phyloP scores from a whole-genome alignment of 2,113 vertebrate genomes.

The Morone chrysops region DNA sequence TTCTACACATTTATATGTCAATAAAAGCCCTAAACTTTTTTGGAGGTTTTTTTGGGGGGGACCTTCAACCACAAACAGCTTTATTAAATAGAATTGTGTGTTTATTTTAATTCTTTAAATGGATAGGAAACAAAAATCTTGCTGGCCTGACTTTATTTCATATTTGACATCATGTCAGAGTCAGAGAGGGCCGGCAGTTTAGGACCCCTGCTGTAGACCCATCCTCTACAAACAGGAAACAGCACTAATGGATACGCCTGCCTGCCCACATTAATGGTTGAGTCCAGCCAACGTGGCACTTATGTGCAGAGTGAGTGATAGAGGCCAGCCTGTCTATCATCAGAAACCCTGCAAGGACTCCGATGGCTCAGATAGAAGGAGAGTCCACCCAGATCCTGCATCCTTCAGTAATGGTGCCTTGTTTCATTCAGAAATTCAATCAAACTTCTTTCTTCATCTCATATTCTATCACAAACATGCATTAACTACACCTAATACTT shows the following conservation, averaged over 20 bases:
- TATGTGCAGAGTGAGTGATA: background rate
- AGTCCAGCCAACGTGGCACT: background rate
- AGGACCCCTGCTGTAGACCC: background rate
- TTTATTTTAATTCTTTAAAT: too few species aligned
- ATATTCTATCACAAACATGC: background rate
- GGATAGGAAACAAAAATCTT: too few species aligned
- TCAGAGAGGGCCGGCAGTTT: too few species aligned
- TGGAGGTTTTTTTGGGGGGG: too few species aligned
- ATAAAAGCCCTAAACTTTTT: too few species aligned
- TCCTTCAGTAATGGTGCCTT: background rate
- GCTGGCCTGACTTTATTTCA: too few species aligned
- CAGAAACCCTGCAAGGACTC: background rate
- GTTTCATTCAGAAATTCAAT: background rate
- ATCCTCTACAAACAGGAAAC: background rate
- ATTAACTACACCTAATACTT: background rate
- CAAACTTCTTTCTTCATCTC: background rate
- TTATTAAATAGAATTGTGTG: too few species aligned
- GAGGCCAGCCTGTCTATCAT: background rate
- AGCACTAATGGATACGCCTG: background rate
- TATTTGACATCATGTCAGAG: too few species aligned
- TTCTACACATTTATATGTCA: too few species aligned
- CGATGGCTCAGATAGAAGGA: too few species aligned
- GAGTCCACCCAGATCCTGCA: background rate
- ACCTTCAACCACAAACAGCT: too few species aligned
- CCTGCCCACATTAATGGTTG: background rate